phyloP scores from a whole-genome alignment of 1,140 invertebrate genomes.

The Pseudomyrmex dendroicus region DNA sequence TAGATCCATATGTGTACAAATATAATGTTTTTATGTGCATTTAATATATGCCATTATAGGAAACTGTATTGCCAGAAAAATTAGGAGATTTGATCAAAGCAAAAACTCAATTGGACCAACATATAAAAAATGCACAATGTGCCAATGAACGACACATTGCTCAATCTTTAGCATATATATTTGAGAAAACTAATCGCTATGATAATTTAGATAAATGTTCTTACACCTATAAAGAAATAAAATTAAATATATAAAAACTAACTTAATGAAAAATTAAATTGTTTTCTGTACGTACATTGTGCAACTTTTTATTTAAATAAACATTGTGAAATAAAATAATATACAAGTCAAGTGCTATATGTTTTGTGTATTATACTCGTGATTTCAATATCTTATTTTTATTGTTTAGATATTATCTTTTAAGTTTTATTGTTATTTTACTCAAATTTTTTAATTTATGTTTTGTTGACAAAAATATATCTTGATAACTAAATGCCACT shows the following conservation, averaged over 20 bases:
- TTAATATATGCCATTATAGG: slow-evolving; percentile 69
- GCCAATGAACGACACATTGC: slow-evolving; percentile 77
- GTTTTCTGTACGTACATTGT: neutral
- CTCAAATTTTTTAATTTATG: slow-evolving; percentile 1
- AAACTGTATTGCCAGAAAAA: slow-evolving; percentile 83
- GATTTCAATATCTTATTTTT: no score
- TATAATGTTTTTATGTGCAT: neutral
- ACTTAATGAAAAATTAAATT: slow-evolving; percentile 9
- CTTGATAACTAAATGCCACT: neutral
- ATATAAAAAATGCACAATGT: slow-evolving; percentile 69
- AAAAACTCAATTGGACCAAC: slow-evolving; percentile 76
- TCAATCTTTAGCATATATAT: slow-evolving; percentile 74
- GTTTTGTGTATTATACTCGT: no score
- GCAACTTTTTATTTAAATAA: no score
- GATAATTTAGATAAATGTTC: slow-evolving; percentile 69
- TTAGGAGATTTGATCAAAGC: slow-evolving; percentile 80
- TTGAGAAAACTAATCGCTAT: slow-evolving; percentile 76
- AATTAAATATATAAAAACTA: neutral
- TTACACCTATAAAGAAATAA: neutral
- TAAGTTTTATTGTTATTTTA: no score
- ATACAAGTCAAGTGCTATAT: no score
- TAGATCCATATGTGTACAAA: neutral
- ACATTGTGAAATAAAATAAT: no score
- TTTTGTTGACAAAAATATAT: neutral
- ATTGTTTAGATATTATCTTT: no score